These are phyloP conservation scores for Andinoacara biseriatus DNA, from an alignment of 2,113 vertebrate genomes.

Conservation along the genomic window DNA sequence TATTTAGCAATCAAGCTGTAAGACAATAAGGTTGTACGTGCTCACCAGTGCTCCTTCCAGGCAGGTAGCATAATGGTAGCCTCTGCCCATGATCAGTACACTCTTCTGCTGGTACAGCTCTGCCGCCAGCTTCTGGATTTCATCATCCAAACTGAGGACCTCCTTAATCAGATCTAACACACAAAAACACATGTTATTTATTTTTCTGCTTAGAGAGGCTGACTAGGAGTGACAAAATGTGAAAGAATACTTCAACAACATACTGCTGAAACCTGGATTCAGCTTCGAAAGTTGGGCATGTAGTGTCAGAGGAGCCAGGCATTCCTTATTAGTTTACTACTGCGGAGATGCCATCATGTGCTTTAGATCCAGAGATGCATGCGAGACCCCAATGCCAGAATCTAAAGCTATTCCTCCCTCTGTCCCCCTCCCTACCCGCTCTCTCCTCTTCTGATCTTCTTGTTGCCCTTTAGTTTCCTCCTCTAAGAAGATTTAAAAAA, in stretches of 20 bases:
- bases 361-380: constrained; percentile 64
- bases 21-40: background rate
- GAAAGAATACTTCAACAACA: background rate
- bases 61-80: constrained; percentile 97
- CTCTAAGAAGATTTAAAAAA: constrained; percentile 14
- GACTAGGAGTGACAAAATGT: background rate
- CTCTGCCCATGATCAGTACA: constrained; percentile 97
- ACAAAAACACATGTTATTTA: background rate
- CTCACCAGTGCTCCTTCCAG: constrained; percentile 96
- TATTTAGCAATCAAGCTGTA: background rate
- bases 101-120: constrained; percentile 98
- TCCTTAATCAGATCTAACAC: constrained; percentile 93
- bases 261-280: background rate
- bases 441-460: background rate
- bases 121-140: constrained; percentile 93
- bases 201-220: background rate
- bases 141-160: constrained; percentile 93
- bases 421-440: background rate
- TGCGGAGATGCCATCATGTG: constrained; percentile 45
- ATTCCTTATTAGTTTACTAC: constrained; percentile 58
- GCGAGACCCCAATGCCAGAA: constrained; percentile 39
- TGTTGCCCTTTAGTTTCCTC: background rate
- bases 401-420: constrained; percentile 6
- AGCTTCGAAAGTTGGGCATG: constrained; percentile 21
- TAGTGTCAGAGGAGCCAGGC: constrained; percentile 29